phyloP scores from a whole-genome alignment of 2,797 vertebrate species.

The Threskiornis aethiopicus region DNA sequence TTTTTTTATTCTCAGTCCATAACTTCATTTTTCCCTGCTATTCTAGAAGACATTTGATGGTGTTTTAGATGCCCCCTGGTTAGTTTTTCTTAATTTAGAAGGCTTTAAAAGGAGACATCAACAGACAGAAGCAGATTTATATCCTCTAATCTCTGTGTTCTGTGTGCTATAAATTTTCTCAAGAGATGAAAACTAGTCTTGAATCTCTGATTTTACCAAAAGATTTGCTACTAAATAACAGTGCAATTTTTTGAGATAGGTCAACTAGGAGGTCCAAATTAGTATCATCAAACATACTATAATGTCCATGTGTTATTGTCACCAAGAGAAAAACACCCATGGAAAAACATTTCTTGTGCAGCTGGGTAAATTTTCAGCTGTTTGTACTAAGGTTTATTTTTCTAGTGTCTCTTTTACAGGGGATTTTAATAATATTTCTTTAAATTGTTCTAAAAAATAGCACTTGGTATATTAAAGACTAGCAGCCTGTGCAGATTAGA shows the following conservation, averaged over 20 bases:
- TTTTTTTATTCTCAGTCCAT: not conserved
- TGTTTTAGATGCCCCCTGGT: not conserved
- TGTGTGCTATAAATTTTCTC: not conserved
- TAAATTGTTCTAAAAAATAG: not conserved
- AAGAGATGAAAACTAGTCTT: slow-evolving; percentile 26
- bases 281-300: not conserved
- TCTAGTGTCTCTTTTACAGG: not conserved
- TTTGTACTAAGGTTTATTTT: not conserved
- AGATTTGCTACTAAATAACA: not conserved
- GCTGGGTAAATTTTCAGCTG: not conserved
- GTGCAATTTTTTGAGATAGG: not conserved
- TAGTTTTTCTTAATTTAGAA: slow-evolving; percentile 19
- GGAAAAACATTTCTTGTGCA: not conserved
- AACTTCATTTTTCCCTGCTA: not conserved
- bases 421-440: not conserved
- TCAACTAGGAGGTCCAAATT: not conserved
- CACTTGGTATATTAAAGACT: not conserved
- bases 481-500: not conserved
- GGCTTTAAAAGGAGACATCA: not conserved
- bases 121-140: not conserved
- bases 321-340: not conserved
- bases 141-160: not conserved
- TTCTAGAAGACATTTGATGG: not conserved
- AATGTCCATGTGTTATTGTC: not conserved
- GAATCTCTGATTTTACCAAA: not conserved